These are phyloP conservation scores for Amphimallon solstitiale DNA, from an alignment of 2,888 invertebrate species.

Conservation along the genomic window DNA sequence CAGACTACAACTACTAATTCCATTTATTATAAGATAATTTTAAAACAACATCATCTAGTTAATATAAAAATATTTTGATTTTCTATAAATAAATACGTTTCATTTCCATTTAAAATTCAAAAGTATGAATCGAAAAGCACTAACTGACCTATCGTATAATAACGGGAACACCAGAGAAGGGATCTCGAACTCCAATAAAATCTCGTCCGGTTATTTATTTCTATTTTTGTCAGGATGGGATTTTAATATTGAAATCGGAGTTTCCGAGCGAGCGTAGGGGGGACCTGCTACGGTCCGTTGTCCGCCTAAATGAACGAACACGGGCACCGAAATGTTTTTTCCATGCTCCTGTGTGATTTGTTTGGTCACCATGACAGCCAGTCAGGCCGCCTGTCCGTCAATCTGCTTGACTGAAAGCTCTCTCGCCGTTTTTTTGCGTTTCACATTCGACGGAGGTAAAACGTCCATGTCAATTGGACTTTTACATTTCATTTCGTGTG, in stretches of 20 bases:
- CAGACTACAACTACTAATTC: no score
- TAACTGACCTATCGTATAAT: constrained; percentile 16
- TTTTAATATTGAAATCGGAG: constrained; percentile 42
- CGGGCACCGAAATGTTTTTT: constrained; percentile 58
- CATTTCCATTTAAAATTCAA: no score
- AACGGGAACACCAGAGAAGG: constrained; percentile 1
- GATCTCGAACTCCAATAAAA: constrained; percentile 16
- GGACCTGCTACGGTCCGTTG: constrained; percentile 37
- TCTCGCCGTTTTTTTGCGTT: constrained; percentile 19
- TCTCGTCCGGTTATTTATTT: constrained; percentile 26
- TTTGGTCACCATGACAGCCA: constrained; percentile 54
- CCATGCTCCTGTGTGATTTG: constrained; percentile 59
- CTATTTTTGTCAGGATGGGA: constrained; percentile 38
- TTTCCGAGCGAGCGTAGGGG: constrained; percentile 38
- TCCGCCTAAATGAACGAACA: constrained; percentile 58
- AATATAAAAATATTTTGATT: no score
- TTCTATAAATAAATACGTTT: no score
- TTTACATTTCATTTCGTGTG: constrained; percentile 33
- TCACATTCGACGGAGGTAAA: constrained; percentile 28
- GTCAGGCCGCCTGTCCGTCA: constrained; percentile 47
- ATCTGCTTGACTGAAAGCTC: constrained; percentile 32
- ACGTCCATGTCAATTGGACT: constrained; percentile 34
- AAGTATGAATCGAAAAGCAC: not conserved
- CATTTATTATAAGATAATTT: no score
- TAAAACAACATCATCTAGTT: no score